Base-by-base conservation (phyloP, 2,888 invertebrate species). In the Icerya purchasi region DNA sequence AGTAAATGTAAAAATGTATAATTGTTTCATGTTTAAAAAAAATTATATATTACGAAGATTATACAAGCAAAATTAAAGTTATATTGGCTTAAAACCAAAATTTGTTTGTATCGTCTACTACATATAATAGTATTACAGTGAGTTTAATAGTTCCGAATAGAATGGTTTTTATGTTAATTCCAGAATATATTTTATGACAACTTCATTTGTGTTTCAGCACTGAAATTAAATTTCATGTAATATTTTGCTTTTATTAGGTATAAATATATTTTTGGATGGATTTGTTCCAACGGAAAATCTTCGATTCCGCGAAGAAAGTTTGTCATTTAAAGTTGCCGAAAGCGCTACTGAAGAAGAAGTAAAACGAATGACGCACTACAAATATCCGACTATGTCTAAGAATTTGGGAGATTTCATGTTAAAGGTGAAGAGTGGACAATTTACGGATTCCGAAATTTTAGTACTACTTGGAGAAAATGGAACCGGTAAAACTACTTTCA, bases 281-380 rank as follows among this genome's bases (percentile, higher is more conserved):
- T 98, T 96, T 75, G 94, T 98, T 22, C 97, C 97, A 21, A 97
- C 98, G 19, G 98, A 98, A 75, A 98, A 98, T 74, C 81, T 98
- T 75, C 82, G 98, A 70, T 98, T 98, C 78, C 82, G 98, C 62
- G 96, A 98, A 66, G 88, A 91, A 71, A 93, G 96, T 1, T 76
- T 98, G 56, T 87, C 94, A 18, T 98, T 98, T 73, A 98, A 97
- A 76, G 97, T 98, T 1, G 90, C 97, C 0, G 98, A 98, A 72
- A 93, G 93, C 59, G 93, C 96, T 2, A 88, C 84, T 18, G 97
- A 97, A 72, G 94, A 96, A 74, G 97, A 97, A 61, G 61, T 64
- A 14, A 64, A 64, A 55, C 57, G 64, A 5, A 63, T 64, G 64
- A 64, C 61, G 8, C 89, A 92, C 69, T 97, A 96, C 71, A 84